These are phyloP conservation scores for Chloebia gouldiae DNA, from an alignment of 2,113 vertebrate genomes.

Conservation along the genomic window DNA sequence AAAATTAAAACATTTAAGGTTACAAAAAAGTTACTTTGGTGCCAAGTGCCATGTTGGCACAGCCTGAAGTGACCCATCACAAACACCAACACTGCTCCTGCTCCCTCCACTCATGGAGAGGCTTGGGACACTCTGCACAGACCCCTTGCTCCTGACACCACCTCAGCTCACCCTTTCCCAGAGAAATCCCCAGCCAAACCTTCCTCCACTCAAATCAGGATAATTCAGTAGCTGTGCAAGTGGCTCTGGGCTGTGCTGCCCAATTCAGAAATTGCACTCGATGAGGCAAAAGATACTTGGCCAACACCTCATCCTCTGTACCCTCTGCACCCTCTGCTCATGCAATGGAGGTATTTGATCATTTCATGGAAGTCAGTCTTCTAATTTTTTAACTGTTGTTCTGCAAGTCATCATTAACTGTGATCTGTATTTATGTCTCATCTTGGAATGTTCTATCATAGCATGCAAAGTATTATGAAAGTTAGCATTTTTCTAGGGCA, in stretches of 20 bases:
- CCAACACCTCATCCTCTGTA: background rate
- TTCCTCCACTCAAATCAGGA: background rate
- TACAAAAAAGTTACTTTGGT: background rate
- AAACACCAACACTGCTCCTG: background rate
- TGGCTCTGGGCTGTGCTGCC: background rate
- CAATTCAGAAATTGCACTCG: background rate
- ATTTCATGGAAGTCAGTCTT: background rate
- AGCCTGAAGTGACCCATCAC: accelerated
- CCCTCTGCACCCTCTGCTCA: background rate
- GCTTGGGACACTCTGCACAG: background rate
- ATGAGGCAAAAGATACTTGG: background rate
- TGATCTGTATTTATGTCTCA: background rate
- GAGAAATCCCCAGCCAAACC: background rate
- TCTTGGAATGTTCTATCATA: background rate
- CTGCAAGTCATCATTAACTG: background rate
- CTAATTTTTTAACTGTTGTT: slow-evolving; percentile 12
- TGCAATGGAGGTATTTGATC: background rate
- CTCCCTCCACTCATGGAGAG: background rate
- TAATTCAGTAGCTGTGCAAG: background rate
- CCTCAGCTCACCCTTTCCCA: background rate
- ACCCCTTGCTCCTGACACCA: background rate
- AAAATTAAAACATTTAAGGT: background rate
- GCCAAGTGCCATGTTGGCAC: background rate
- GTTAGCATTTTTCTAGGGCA: slow-evolving; percentile 15
- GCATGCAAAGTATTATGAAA: background rate